These are phyloP conservation scores for Steromphala cineraria DNA, from an alignment of 2,888 invertebrate species.

Conservation along the genomic window DNA sequence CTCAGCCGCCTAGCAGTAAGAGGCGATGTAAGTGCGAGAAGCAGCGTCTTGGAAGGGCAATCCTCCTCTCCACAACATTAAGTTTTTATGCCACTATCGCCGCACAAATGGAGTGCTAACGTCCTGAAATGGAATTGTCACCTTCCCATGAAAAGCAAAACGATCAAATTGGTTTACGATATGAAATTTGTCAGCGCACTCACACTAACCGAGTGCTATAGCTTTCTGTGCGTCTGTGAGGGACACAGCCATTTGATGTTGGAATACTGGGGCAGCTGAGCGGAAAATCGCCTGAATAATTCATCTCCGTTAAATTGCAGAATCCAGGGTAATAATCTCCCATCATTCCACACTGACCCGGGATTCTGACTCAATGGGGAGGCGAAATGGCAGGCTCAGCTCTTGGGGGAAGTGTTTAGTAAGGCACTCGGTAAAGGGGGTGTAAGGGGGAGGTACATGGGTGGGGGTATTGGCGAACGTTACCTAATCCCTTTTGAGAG, in stretches of 20 bases:
- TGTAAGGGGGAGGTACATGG: too few relatives aligned
- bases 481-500: too few relatives aligned
- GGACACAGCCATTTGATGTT: conserved; percentile 2
- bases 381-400: background rate
- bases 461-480: too few relatives aligned
- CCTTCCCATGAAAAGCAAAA: conserved; percentile 23
- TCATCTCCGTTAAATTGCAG: conserved; percentile 27
- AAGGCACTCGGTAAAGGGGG: too few relatives aligned
- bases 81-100: conserved; percentile 14
- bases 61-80: background rate
- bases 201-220: background rate
- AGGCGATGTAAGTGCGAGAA: too few relatives aligned
- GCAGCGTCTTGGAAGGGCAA: background rate
- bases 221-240: background rate
- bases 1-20: too few relatives aligned
- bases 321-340: conserved; percentile 15
- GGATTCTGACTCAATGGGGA: conserved; percentile 17
- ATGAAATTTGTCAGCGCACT: conserved; percentile 18
- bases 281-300: conserved; percentile 26
- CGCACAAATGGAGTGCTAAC: conserved; percentile 17
- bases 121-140: conserved; percentile 19
- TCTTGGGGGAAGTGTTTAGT: background rate
- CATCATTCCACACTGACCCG: conserved; percentile 13
- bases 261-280: background rate
- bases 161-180: conserved; percentile 22